phyloP scores from a whole-genome alignment of 2,888 invertebrate species.

The Drosophila rubida region DNA sequence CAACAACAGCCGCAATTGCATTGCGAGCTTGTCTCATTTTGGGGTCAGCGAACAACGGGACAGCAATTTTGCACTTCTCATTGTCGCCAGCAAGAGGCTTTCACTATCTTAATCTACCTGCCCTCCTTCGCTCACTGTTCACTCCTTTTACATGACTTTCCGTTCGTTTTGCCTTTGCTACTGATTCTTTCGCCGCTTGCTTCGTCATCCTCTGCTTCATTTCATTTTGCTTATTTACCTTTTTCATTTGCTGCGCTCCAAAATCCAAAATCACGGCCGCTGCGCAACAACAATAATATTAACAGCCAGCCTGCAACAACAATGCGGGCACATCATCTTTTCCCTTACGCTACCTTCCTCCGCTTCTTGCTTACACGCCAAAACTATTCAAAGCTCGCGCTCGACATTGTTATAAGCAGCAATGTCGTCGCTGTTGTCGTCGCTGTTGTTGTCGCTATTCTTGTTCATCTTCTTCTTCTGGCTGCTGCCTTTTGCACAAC shows the following conservation, averaged over 20 bases:
- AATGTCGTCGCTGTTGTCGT: slow-evolving; percentile 16
- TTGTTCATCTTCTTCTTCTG: neutral
- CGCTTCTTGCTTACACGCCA: slow-evolving; percentile 1
- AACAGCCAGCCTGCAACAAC: slow-evolving; percentile 6
- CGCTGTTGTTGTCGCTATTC: neutral
- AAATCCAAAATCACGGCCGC: slow-evolving; percentile 43
- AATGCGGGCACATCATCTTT: slow-evolving; percentile 20
- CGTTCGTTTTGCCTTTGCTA: neutral
- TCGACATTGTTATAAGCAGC: slow-evolving; percentile 19
- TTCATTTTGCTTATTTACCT: slow-evolving; percentile 23
- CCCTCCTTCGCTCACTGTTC: neutral
- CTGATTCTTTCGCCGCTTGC: neutral
- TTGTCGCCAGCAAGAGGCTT: neutral
- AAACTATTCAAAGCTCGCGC: slow-evolving; percentile 16
- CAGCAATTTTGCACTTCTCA: neutral
- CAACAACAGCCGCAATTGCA: neutral
- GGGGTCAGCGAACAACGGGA: neutral
- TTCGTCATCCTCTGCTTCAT: neutral
- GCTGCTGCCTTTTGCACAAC: slow-evolving; percentile 15
- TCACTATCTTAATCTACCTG: neutral
- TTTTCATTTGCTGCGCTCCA: slow-evolving; percentile 4
- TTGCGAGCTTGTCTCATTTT: neutral
- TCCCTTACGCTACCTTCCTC: neutral
- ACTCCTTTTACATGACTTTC: neutral
- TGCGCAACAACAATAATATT: slow-evolving; percentile 26